These are phyloP conservation scores for Heliangelus exortis DNA, from an alignment of 2,797 vertebrate genomes.

Conservation along the genomic window DNA sequence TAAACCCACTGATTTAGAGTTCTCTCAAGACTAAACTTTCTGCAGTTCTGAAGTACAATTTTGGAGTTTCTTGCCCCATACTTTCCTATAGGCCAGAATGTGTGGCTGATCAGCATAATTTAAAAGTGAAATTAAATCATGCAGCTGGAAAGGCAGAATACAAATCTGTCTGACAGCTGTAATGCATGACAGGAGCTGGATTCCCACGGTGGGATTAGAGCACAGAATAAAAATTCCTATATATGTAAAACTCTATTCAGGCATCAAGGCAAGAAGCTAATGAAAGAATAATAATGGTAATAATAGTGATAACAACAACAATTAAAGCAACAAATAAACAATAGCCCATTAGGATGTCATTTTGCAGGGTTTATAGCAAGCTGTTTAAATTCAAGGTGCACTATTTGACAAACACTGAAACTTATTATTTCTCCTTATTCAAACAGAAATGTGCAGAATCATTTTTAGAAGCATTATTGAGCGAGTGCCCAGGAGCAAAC, in stretches of 20 bases:
- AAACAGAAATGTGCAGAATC: background rate
- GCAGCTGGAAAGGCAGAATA: background rate
- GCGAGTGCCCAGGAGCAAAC: background rate
- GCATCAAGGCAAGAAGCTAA: background rate
- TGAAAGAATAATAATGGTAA: background rate
- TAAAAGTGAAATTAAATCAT: background rate
- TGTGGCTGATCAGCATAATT: background rate
- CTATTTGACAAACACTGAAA: background rate
- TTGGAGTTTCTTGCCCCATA: background rate
- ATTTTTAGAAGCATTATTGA: background rate
- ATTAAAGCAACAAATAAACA: background rate
- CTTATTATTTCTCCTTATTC: background rate
- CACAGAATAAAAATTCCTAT: background rate
- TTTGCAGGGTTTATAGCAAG: background rate
- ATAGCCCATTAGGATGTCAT: background rate
- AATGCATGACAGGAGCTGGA: background rate
- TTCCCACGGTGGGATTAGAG: background rate
- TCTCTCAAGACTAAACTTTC: background rate
- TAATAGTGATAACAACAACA: no score
- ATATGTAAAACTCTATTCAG: background rate
- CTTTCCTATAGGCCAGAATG: fast-evolving
- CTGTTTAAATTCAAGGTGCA: background rate
- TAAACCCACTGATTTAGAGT: background rate
- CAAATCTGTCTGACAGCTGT: fast-evolving
- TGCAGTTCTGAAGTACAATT: background rate